phyloP scores from a whole-genome alignment of 2,797 vertebrate species.

The Poeciliopsis infans region DNA sequence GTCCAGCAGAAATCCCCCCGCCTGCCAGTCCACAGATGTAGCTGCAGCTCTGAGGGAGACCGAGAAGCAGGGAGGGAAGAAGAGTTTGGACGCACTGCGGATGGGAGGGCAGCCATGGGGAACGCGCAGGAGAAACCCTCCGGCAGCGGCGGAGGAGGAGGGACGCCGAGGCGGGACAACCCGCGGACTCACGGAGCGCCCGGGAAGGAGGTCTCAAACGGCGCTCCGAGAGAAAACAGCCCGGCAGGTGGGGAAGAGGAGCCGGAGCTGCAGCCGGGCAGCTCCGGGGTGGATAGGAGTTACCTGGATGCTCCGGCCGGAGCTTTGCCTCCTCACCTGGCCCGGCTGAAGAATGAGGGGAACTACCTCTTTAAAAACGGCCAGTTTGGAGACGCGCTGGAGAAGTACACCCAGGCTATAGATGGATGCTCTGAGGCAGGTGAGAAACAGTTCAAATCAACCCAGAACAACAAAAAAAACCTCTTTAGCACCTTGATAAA shows the following conservation, averaged over 20 bases:
- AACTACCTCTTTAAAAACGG: constrained; percentile 91
- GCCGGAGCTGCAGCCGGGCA: constrained; percentile 10
- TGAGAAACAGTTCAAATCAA: constrained; percentile 49
- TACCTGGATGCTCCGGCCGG: constrained; percentile 81
- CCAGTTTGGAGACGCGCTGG: constrained; percentile 89
- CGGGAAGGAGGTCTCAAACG: constrained; percentile 65
- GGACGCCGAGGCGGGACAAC: constrained; percentile 58
- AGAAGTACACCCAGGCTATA: constrained; percentile 89
- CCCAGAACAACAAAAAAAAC: not conserved
- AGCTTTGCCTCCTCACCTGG: constrained; percentile 82
- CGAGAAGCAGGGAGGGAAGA: constrained; percentile 42
- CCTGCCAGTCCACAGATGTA: constrained; percentile 57
- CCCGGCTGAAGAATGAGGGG: constrained; percentile 87
- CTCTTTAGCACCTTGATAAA: not conserved
- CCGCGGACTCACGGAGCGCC: constrained; percentile 10
- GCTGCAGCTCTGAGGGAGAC: constrained; percentile 70
- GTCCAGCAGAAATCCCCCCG: constrained; percentile 66
- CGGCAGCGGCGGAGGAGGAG: constrained; percentile 61
- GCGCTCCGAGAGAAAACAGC: constrained; percentile 55
- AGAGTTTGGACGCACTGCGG: constrained; percentile 51
- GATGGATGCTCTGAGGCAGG: constrained; percentile 82
- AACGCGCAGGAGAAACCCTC: constrained; percentile 88
- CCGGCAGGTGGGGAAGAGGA: constrained; percentile 28
- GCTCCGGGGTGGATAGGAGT: constrained; percentile 65
- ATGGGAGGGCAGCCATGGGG: constrained; percentile 84